Evolutionary conservation across 2,888 invertebrate species (phyloP).

Genomic region (Empis livida): DNA sequence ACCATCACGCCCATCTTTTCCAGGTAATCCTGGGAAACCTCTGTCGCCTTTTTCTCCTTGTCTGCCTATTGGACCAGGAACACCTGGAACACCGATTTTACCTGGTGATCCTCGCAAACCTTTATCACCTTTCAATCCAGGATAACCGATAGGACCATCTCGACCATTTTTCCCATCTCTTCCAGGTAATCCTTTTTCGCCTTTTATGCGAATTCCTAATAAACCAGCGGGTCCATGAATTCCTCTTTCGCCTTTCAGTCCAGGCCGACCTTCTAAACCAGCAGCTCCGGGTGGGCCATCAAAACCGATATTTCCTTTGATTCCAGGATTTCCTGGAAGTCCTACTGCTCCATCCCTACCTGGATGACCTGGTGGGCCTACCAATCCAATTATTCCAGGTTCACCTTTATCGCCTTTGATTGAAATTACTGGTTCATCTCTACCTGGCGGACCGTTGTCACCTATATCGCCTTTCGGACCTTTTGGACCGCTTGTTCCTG

Average conservation of each 20-base stretch:
- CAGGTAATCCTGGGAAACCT: conserved; percentile 46
- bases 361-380: conserved; percentile 48
- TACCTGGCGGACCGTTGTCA: conserved; percentile 42
- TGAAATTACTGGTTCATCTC: conserved; percentile 41
- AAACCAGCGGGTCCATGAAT: conserved; percentile 42
- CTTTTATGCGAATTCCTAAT: conserved; percentile 53
- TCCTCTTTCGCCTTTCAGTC: conserved; percentile 46
- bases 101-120: conserved; percentile 60
- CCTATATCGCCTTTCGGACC: conserved; percentile 43
- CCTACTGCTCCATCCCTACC: conserved; percentile 41
- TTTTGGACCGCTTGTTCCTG: conserved; percentile 38
- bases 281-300: conserved; percentile 43
- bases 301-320: conserved; percentile 65
- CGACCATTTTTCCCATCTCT: conserved; percentile 61
- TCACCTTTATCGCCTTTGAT: conserved; percentile 57
- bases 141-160: conserved; percentile 51
- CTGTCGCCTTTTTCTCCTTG: conserved; percentile 60
- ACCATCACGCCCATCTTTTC: conserved; percentile 55
- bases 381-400: conserved; percentile 39
- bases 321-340: conserved; percentile 47
- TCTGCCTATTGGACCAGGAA: conserved; percentile 48
- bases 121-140: conserved; percentile 61
- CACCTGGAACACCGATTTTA: conserved; percentile 49
- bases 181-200: conserved; percentile 74
- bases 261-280: conserved; percentile 40